These are phyloP conservation scores for Chitala chitala DNA, from an alignment of 2,113 vertebrate species.

Conservation along the genomic window DNA sequence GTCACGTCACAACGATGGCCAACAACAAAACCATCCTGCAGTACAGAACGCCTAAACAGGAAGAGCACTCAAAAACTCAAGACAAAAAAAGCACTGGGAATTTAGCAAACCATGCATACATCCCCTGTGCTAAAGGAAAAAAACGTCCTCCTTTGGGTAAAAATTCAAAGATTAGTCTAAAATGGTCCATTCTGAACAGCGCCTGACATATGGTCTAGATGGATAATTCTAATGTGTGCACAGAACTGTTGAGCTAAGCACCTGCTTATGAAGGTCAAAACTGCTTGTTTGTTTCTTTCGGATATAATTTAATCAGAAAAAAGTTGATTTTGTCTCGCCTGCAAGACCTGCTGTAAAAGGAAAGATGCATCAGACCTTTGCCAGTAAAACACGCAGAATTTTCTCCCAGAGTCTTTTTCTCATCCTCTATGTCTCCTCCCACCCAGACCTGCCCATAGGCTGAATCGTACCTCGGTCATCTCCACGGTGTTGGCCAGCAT, in stretches of 20 bases:
- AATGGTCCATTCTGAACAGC: no score
- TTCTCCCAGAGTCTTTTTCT: neutral
- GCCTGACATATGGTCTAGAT: no score
- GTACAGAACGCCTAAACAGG: neutral
- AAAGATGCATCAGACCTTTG: neutral
- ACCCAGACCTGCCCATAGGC: constrained; percentile 4
- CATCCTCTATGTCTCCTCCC: constrained; percentile 20
- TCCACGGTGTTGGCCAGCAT: constrained; percentile 86
- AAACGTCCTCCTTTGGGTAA: no score
- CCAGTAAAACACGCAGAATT: neutral
- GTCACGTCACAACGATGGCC: constrained; percentile 28
- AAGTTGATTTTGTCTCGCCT: constrained; percentile 3
- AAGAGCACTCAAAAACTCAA: neutral
- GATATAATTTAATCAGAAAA: neutral
- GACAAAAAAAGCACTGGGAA: neutral
- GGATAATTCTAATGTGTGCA: no score
- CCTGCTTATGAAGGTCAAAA: neutral
- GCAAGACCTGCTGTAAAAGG: constrained; percentile 3
- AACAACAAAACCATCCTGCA: neutral
- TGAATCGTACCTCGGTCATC: constrained; percentile 62
- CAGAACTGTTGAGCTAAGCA: no score
- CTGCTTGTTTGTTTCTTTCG: neutral
- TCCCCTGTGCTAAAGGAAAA: no score
- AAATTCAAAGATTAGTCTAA: no score
- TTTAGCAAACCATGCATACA: no score